A percentile compares a stretch with the other conserved stretches of the same genome.
phyloP scores from a whole-genome alignment of 2,113 vertebrate genomes.

The Arizona elegans region DNA sequence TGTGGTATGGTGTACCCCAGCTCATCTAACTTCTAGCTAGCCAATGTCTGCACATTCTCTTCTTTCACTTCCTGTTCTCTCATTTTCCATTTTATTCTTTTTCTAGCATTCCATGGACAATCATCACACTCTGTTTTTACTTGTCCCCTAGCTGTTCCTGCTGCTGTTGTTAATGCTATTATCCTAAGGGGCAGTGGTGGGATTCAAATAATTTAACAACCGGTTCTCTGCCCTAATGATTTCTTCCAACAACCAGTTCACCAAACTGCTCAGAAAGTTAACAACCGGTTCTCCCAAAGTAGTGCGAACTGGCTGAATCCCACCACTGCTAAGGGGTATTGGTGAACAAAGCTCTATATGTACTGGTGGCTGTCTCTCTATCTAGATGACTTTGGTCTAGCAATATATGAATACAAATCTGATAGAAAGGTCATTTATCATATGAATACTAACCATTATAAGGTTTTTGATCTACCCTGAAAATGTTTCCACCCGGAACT shows the following conservation, averaged over 20 bases:
- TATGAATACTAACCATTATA: neutral
- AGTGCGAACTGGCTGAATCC: no score
- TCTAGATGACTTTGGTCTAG: neutral
- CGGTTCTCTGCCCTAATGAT: no score
- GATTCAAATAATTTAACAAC: no score
- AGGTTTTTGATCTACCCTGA: neutral
- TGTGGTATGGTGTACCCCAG: neutral
- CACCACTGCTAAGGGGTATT: neutral
- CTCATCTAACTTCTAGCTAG: neutral
- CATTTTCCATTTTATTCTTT: neutral
- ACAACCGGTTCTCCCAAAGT: no score
- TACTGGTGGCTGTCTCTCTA: neutral
- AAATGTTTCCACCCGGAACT: neutral
- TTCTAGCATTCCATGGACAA: neutral
- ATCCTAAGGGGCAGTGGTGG: no score
- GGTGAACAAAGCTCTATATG: neutral
- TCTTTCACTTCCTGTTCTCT: neutral
- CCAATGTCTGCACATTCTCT: neutral
- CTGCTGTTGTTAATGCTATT: neutral
- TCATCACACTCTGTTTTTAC: neutral
- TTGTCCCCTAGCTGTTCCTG: neutral
- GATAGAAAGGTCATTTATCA: neutral
- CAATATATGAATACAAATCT: neutral
- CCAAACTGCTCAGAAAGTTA: no score
- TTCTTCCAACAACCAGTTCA: no score